Evolutionary conservation across 2,888 invertebrate species (phyloP).

Genomic region (Suillia variegata): DNA sequence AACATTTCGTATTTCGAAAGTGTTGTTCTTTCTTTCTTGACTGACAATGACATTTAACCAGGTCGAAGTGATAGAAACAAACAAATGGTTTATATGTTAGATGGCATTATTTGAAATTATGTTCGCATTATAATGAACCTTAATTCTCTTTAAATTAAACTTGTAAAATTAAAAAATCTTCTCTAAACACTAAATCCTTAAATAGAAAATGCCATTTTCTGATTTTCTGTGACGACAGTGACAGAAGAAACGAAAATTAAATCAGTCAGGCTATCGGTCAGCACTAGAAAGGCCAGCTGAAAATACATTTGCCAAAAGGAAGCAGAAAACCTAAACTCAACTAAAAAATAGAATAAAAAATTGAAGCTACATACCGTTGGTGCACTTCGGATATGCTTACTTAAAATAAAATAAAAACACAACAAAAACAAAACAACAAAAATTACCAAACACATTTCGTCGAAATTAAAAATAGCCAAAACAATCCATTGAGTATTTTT

Average conservation of each 20-base stretch:
- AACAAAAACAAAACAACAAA: not conserved
- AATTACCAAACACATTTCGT: constrained; percentile 5
- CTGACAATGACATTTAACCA: no score
- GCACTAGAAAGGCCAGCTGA: constrained; percentile 26
- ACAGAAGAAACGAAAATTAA: constrained; percentile 12
- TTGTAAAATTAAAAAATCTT: no score
- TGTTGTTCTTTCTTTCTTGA: not conserved
- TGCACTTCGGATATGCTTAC: not conserved
- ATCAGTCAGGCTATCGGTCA: constrained; percentile 29
- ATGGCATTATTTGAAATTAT: no score
- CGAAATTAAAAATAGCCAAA: constrained; percentile 5
- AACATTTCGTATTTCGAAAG: constrained; percentile 3
- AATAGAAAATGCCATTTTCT: no score
- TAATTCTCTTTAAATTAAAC: no score
- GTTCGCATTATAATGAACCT: no score
- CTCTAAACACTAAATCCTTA: no score
- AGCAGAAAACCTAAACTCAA: not conserved
- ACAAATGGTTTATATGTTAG: no score
- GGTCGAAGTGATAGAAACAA: no score
- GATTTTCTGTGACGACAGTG: no score
- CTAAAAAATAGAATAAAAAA: not conserved
- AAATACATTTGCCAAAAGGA: constrained; percentile 14
- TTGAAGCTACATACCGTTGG: not conserved
- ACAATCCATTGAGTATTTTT: not conserved
- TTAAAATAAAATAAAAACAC: not conserved